A percentile compares a stretch with the other conserved stretches of the same genome.
These are phyloP conservation scores for Aphidius colemani DNA, from an alignment of 2,888 invertebrate species.

Conservation along the genomic window DNA sequence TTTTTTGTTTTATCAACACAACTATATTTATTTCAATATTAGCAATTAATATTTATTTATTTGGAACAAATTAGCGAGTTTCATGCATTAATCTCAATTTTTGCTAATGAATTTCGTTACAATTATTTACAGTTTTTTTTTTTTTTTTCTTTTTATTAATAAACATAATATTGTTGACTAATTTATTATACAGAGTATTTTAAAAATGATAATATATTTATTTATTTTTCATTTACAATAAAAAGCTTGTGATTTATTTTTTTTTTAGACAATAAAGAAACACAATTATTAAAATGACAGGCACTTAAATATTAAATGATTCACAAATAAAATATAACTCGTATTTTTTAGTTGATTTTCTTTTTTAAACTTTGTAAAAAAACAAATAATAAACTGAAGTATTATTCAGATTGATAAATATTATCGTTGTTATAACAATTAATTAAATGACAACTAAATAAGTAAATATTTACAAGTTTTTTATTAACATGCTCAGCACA, in stretches of 20 bases:
- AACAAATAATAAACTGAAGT: no score
- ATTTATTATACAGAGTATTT: not conserved
- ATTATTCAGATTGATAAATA: not conserved
- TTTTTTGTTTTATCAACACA: not conserved
- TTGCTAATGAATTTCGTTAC: no score
- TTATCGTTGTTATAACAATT: slow-evolving; percentile 1
- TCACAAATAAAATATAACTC: no score
- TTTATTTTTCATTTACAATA: not conserved
- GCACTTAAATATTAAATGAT: slow-evolving; percentile 8
- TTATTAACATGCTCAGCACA: slow-evolving; percentile 14
- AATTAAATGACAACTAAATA: not conserved
- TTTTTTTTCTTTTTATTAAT: not conserved
- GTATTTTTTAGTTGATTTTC: no score
- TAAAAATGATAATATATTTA: not conserved
- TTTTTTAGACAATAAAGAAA: slow-evolving; percentile 14
- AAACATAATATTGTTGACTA: not conserved
- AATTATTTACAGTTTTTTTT: no score
- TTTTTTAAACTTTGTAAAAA: no score
- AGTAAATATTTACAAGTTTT: no score
- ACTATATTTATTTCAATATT: no score
- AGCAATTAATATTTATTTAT: not conserved
- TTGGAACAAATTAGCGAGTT: no score
- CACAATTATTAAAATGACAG: slow-evolving; percentile 12
- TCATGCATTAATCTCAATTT: no score
- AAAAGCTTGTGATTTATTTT: slow-evolving; percentile 5